Percentiles rank a stretch among this genome's conserved stretches.
Evolutionary conservation across 35 echinoderm and acorn worm genomes (phyloP).

Genomic region (Ptychodera flava): DNA sequence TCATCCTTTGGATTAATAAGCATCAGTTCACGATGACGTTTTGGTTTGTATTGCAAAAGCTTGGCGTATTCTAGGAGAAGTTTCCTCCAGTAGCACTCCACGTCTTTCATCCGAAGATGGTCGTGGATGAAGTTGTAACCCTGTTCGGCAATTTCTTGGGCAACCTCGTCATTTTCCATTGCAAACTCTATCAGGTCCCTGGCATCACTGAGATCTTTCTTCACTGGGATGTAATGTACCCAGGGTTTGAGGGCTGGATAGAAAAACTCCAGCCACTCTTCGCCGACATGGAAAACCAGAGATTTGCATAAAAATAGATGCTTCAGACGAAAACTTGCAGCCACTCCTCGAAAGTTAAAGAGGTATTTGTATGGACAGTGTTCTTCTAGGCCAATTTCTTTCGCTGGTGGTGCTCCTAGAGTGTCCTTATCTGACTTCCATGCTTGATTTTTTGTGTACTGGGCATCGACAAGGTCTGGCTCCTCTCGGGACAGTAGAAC

Average conservation of each 20-base stretch:
- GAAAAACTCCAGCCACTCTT: constrained; percentile 96
- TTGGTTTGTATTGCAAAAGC: constrained; percentile 71
- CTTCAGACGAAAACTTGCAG: constrained; percentile 93
- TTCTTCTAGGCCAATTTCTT: constrained; percentile 81
- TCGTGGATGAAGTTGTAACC: constrained; percentile 93
- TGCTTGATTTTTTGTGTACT: constrained; percentile 95
- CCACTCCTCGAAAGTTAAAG: constrained; percentile 97
- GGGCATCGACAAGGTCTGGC: constrained; percentile 86
- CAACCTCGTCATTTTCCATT: constrained; percentile 69
- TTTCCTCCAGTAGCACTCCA: constrained; percentile 91
- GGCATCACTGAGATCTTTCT: constrained; percentile 53
- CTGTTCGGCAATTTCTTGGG: constrained; percentile 66
- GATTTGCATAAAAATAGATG: constrained; percentile 94
- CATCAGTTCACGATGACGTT: constrained; percentile 41
- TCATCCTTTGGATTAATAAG: constrained; percentile 65
- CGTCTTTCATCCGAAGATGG: constrained; percentile 74
- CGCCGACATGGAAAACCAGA: constrained; percentile 96
- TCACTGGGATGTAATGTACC: constrained; percentile 94
- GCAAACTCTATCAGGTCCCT: constrained; percentile 96
- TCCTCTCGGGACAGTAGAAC: constrained; percentile 63
- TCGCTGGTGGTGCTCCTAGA: constrained; percentile 70
- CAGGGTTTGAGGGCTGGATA: constrained; percentile 91
- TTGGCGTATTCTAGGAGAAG: constrained; percentile 84
- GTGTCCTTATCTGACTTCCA: constrained; percentile 99
- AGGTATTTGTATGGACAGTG: constrained; percentile 98